Conservation (phyloP, 1,140 invertebrate species). For the Sycophila sp. region DNA sequence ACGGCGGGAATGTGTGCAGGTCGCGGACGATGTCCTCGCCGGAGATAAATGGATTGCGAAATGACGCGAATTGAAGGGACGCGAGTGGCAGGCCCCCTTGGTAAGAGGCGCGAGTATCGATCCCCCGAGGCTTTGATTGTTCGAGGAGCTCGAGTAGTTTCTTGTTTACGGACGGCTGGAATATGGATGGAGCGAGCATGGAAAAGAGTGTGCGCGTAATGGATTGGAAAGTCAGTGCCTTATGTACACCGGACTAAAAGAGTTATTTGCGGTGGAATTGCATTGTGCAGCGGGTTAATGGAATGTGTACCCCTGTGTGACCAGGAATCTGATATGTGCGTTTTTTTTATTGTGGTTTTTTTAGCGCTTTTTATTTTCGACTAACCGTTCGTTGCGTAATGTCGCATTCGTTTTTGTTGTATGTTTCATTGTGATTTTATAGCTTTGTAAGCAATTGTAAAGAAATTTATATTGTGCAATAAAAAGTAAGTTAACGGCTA, state of each 20-base stretch:
- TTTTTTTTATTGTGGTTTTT: too few relatives aligned
- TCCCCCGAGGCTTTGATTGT: background rate
- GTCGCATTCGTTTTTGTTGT: too few relatives aligned
- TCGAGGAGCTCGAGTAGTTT: background rate
- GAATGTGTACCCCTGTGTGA: too few relatives aligned
- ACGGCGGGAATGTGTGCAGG: background rate
- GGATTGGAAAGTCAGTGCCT: background rate
- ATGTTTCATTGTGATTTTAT: too few relatives aligned
- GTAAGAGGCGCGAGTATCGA: background rate
- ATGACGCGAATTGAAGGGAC: slow-evolving; percentile 3
- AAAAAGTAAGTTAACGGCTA: too few relatives aligned
- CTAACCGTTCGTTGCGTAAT: too few relatives aligned
- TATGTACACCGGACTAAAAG: background rate
- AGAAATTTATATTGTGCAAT: too few relatives aligned
- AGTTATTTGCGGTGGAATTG: background rate
- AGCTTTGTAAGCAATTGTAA: too few relatives aligned
- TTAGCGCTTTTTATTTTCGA: too few relatives aligned
- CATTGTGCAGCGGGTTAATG: background rate
- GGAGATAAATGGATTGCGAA: slow-evolving; percentile 31
- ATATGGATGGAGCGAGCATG: too few relatives aligned
- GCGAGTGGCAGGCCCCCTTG: too few relatives aligned
- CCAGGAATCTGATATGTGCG: too few relatives aligned
- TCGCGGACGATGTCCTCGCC: background rate
- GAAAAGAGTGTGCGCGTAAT: background rate
- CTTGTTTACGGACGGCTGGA: background rate